Conservation (phyloP, 2,888 invertebrate species). For the Kuschelorhynchus macadamiae region DNA sequence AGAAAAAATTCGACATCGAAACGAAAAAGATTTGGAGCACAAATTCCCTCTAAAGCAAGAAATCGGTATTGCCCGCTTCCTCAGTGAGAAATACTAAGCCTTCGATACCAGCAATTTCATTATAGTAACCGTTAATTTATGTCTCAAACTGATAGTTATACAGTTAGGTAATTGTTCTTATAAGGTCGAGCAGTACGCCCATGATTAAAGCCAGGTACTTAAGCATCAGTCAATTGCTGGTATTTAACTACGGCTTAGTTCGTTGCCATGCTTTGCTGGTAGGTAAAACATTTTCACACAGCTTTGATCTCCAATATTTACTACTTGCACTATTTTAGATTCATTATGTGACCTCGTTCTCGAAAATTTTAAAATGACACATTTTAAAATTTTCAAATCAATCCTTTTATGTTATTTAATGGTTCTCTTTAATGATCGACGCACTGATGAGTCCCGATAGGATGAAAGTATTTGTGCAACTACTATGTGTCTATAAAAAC, state of each 20-base stretch:
- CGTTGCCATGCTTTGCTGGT: slow-evolving; percentile 1
- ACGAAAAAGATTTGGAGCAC: too few relatives aligned
- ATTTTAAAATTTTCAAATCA: too few relatives aligned
- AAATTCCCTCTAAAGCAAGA: slow-evolving; percentile 1
- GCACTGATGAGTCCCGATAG: too few relatives aligned
- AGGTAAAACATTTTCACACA: neutral
- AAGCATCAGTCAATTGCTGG: slow-evolving; percentile 17
- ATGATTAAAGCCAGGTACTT: slow-evolving; percentile 36
- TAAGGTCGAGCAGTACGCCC: slow-evolving; percentile 34
- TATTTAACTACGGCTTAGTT: slow-evolving; percentile 15
- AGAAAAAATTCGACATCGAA: too few relatives aligned
- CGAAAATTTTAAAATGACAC: too few relatives aligned
- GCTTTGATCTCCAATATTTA: too few relatives aligned
- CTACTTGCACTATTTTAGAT: too few relatives aligned
- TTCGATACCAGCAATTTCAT: slow-evolving; percentile 50
- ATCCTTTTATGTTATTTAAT: too few relatives aligned
- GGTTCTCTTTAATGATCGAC: too few relatives aligned
- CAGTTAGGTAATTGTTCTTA: slow-evolving; percentile 52
- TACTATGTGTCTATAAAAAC: too few relatives aligned
- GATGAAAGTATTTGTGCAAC: too few relatives aligned
- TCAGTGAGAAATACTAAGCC: slow-evolving; percentile 34
- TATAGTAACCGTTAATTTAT: slow-evolving; percentile 50
- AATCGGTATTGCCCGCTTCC: slow-evolving; percentile 30
- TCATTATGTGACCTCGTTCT: too few relatives aligned
- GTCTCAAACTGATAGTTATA: slow-evolving; percentile 51